Conservation (phyloP, 2,113 vertebrate genomes). For the Balaeniceps rex region DNA sequence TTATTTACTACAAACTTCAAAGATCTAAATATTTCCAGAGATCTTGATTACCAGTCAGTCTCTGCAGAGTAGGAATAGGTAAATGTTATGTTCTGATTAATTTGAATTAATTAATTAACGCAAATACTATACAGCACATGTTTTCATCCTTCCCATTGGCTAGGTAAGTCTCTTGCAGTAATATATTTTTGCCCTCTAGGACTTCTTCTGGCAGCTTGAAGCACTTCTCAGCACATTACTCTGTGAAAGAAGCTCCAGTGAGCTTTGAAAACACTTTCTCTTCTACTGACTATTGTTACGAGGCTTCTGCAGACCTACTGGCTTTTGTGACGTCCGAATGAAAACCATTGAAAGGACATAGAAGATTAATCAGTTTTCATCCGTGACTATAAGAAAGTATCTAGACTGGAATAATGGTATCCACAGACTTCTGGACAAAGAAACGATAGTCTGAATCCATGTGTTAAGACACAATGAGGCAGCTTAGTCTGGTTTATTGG, state of each 20-base stretch:
- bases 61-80: background rate
- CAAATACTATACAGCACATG: background rate
- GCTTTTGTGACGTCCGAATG: background rate
- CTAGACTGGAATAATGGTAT: background rate
- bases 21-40: background rate
- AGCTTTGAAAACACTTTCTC: background rate
- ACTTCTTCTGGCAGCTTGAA: background rate
- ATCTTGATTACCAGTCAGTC: background rate
- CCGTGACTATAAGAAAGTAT: background rate
- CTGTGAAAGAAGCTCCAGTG: background rate
- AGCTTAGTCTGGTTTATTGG: background rate
- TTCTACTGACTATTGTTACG: background rate
- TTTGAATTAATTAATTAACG: background rate
- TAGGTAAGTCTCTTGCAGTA: background rate
- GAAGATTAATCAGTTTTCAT: background rate
- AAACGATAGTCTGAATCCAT: background rate
- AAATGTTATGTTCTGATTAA: background rate
- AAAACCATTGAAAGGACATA: background rate
- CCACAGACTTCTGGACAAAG: background rate
- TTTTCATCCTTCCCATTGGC: background rate
- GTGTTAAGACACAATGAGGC: fast-evolving
- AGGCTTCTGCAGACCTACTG: background rate
- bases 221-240: background rate
- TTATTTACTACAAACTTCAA: background rate
- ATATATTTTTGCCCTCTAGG: background rate